These are phyloP conservation scores for Hephaestus fuliginosus DNA, from an alignment of 2,797 vertebrate genomes.

Conservation along the genomic window DNA sequence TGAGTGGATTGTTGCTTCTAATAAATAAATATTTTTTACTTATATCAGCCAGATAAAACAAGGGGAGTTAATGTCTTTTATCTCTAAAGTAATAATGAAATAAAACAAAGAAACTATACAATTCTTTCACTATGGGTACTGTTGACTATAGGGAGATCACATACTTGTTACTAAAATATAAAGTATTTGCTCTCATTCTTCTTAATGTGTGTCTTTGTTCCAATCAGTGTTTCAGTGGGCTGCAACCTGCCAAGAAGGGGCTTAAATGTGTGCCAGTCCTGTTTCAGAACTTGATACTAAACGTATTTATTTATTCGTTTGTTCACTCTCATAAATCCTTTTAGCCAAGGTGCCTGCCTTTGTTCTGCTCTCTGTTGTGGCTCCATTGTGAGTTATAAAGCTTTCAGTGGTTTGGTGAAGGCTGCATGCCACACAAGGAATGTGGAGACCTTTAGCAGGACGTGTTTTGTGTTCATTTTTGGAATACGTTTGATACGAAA, in stretches of 20 bases:
- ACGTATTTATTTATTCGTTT: background rate
- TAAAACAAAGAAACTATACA: background rate
- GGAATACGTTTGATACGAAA: constrained; percentile 8
- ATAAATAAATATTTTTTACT: background rate
- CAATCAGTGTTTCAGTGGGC: background rate
- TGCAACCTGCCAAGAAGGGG: rapidly evolving
- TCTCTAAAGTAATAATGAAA: background rate
- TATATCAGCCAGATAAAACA: background rate
- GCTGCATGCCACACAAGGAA: constrained; percentile 10
- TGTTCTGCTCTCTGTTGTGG: background rate
- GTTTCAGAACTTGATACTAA: background rate
- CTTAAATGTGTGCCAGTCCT: background rate
- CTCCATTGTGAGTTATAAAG: constrained; percentile 26
- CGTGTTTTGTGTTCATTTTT: background rate
- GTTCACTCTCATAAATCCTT: background rate
- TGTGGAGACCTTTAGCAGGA: background rate
- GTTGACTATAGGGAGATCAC: background rate
- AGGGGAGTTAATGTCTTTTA: background rate
- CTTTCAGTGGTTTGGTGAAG: background rate
- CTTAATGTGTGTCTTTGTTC: background rate
- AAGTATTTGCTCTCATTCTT: background rate
- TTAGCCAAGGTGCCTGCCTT: too few species aligned
- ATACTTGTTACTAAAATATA: background rate
- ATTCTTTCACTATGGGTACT: background rate
- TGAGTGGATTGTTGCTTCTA: background rate